These are phyloP conservation scores for Octonoba sinensis DNA, from an alignment of 2,888 invertebrate species.

Conservation along the genomic window DNA sequence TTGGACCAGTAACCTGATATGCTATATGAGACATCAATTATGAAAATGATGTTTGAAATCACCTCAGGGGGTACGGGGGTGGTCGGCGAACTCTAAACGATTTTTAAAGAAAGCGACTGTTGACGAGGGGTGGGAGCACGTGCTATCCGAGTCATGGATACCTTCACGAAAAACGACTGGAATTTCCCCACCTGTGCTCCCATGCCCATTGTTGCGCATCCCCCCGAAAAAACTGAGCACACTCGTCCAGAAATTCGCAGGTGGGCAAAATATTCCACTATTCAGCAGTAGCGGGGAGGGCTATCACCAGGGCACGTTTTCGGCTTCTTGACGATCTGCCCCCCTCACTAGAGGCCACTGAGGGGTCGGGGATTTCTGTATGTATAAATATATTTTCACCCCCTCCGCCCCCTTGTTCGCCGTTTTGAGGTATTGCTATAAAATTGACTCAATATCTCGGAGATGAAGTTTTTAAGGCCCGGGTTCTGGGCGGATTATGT, in stretches of 20 bases:
- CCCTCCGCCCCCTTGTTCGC: neutral
- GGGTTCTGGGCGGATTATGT: conserved; percentile 14
- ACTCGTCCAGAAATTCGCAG: conserved; percentile 45
- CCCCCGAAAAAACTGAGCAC: neutral
- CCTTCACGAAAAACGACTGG: conserved; percentile 50
- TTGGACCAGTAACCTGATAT: no score
- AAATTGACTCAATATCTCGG: conserved; percentile 49
- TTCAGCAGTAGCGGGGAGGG: conserved; percentile 22
- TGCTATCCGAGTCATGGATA: conserved; percentile 55
- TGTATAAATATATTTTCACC: neutral
- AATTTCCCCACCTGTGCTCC: conserved; percentile 54
- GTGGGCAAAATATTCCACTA: conserved; percentile 53
- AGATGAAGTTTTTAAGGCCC: conserved; percentile 53
- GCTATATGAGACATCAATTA: no score
- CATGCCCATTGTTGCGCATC: conserved; percentile 12
- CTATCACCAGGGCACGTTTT: neutral
- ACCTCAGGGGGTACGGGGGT: no score
- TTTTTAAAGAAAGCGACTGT: no score
- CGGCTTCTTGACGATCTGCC: neutral
- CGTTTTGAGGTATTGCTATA: conserved; percentile 50
- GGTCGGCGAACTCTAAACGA: no score
- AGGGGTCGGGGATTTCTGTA: no score
- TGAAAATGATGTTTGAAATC: no score
- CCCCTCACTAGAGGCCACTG: neutral
- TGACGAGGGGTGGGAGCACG: conserved; percentile 13